Base-by-base conservation (phyloP, 1,140 invertebrate species). In the Caenorhabditis tropicalis region DNA sequence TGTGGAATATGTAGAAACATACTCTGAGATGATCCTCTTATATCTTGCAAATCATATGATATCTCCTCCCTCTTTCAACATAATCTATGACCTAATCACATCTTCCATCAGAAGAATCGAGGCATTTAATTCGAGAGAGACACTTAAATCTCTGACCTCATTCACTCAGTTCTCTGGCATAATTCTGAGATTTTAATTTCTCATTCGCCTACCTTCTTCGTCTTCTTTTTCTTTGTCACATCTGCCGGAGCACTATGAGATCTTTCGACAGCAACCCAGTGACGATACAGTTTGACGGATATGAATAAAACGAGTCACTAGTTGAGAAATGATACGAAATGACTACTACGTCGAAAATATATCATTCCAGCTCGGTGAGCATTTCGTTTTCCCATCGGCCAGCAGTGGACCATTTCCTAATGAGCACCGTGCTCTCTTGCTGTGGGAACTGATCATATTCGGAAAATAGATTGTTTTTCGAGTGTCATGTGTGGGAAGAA, bases 271-370 rank as follows among this genome's bases (percentile, higher is more conserved):
- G 36, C 65, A n/a, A 74, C 10, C 65, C 65, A 74, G 36, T 74
- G 65, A 12, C 65, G 65, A 74, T 74, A 74, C 65, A 74, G 65
- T n/a, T 74, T 74, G 65, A 74, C 36, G 19, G 15, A 10, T 46
- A 12, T 56, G n/a, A n/a, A n/a, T n/a, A n/a, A n/a, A n/a, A n/a
- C n/a, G n/a, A n/a, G n/a, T n/a, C n/a, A n/a, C n/a, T n/a, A n/a
- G n/a, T n/a, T n/a, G n/a, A n/a, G n/a, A n/a, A n/a, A n/a, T n/a
- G n/a, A n/a, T n/a, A n/a, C n/a, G n/a, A n/a, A n/a, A n/a, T n/a
- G n/a, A n/a, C n/a, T n/a, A n/a, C n/a, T n/a, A n/a, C 21, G 24
- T 36, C 48, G n/a, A n/a, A 65, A 33, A 65, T 19, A 65, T 19
- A 33, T 10, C 9, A 19, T 65, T 65, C 31, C 58, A n/a, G 29